Percentiles rank a stretch among this genome's conserved stretches.
Conservation (phyloP, 2,797 vertebrate species). For the Sternotherus odoratus region DNA sequence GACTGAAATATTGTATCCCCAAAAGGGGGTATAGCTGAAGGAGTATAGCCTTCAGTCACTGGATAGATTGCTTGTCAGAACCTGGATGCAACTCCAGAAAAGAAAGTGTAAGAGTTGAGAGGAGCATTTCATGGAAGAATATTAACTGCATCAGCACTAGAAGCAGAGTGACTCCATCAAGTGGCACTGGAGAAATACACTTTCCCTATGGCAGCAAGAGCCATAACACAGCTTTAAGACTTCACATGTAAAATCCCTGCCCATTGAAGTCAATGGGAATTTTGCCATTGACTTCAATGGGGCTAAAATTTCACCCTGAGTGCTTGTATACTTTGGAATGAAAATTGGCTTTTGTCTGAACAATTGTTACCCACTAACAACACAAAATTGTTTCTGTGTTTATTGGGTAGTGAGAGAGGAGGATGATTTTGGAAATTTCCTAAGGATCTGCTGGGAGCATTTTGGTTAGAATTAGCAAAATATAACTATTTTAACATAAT, state of each 20-base stretch:
- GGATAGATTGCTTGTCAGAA: background rate
- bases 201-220: background rate
- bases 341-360: background rate
- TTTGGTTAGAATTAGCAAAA: background rate
- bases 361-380: background rate
- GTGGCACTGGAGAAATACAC: background rate
- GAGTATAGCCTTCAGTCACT: background rate
- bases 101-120: background rate
- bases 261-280: background rate
- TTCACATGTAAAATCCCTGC: background rate
- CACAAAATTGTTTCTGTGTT: background rate
- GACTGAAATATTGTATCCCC: background rate
- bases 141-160: background rate
- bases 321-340: background rate
- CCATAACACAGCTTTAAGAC: background rate
- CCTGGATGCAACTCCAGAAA: background rate
- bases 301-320: background rate
- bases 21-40: background rate
- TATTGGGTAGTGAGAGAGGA: rapidly evolving
- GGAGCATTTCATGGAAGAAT: background rate
- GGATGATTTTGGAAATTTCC: background rate
- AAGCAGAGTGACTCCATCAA: background rate
- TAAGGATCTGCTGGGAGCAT: rapidly evolving
- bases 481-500: too few relatives aligned
- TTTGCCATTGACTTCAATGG: background rate